A percentile compares a stretch with the other conserved stretches of the same genome.
phyloP scores from a whole-genome alignment of 2,797 vertebrate genomes.

The Chelon auratus region DNA sequence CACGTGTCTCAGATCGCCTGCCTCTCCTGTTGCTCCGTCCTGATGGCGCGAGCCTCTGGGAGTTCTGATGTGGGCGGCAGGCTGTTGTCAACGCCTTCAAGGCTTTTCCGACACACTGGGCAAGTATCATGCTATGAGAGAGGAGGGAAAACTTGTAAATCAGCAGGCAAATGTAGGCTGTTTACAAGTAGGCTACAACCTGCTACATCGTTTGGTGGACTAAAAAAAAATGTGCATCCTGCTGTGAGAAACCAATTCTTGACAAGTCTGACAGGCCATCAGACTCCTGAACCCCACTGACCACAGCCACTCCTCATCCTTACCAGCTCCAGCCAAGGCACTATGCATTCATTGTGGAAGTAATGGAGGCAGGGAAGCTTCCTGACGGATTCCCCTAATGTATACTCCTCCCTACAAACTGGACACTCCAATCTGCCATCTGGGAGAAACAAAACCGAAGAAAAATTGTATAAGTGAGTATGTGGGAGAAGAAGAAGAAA shows the following conservation, averaged over 20 bases:
- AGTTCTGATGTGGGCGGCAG: slow-evolving; percentile 75
- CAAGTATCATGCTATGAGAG: slow-evolving; percentile 91
- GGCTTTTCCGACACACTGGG: slow-evolving; percentile 93
- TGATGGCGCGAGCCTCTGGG: slow-evolving; percentile 68
- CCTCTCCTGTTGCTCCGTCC: slow-evolving; percentile 83
- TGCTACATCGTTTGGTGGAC: neutral
- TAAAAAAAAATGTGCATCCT: slow-evolving; percentile 1
- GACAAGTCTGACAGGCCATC: slow-evolving; percentile 17
- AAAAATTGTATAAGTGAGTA: neutral
- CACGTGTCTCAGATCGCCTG: slow-evolving; percentile 85
- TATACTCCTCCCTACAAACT: slow-evolving; percentile 92
- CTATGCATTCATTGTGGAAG: slow-evolving; percentile 94
- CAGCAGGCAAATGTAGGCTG: neutral
- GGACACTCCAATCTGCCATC: slow-evolving; percentile 87
- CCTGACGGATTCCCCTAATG: slow-evolving; percentile 86
- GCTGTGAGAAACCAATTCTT: neutral
- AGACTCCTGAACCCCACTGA: slow-evolving; percentile 25
- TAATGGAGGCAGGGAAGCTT: slow-evolving; percentile 93
- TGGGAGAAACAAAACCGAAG: slow-evolving; percentile 46
- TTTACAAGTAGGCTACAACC: neutral
- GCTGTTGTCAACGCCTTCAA: slow-evolving; percentile 89
- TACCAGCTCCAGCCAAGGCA: slow-evolving; percentile 95
- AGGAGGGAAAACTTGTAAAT: slow-evolving; percentile 2
- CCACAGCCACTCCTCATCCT: slow-evolving; percentile 62
- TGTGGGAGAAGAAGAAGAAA: neutral